Base-by-base conservation (phyloP, 2,888 invertebrate genomes). In the Stenodera caucasica region DNA sequence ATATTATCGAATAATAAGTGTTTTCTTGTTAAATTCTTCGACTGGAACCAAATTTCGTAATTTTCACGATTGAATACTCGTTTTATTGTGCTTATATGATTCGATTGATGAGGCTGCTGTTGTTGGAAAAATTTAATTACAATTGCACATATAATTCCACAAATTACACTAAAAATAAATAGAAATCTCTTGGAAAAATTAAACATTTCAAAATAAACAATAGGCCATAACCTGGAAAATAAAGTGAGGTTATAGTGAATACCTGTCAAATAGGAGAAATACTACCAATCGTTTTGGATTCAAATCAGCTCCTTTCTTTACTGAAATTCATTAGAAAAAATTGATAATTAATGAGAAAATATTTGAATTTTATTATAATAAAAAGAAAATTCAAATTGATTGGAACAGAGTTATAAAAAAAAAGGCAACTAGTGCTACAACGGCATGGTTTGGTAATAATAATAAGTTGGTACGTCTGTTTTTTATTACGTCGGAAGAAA, bases 1-100 rank as follows among this genome's bases (percentile, higher is more conserved):
- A 75, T 56, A n/a, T 49, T 55, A 61, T 77, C 77, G 69, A 75
- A 75, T 53, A 57, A 53, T 26, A 71, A 6, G 2, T 9, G 18
- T 53, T 58, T 63, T 57, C 68, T 67, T 14, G 30, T 49, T 29
- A 72, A 54, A n/a, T 63, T 58, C 45, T 63, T 65, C 29, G 65
- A 61, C 45, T 67, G 55, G 58, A 73, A 71, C 76, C 76, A 76
- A 32, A 58, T 57, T 8, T 71, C 61, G 55, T 77, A 76, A 5
- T 51, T 33, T 0, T 7, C 15, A 29, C 14, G 7, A 8, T 32
- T 12, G 7, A 58, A 62, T 1, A 45, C 26, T 12, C 23, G 21
- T 37, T 26, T 58, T 52, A 26, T 18, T 15, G 29, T 3, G 23
- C 53, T 33, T 35, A 15, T 9, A 8, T 33, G 33, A 33, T 21